These are phyloP conservation scores for Sternotherus odoratus DNA, from an alignment of 2,797 vertebrate species.

Conservation along the genomic window DNA sequence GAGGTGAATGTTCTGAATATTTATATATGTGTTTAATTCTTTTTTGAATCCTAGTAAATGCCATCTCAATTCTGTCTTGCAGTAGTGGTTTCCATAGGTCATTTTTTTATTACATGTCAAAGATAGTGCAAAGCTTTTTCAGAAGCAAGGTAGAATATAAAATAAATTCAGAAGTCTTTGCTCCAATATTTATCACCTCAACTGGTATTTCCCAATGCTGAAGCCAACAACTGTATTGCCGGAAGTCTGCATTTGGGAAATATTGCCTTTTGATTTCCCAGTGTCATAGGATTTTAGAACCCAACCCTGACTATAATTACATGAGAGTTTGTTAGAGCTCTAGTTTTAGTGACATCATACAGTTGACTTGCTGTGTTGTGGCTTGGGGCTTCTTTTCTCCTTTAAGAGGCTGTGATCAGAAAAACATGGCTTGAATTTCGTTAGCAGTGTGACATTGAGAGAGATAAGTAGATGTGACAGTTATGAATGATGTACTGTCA, in stretches of 20 bases:
- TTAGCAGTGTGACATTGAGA: slow-evolving; percentile 88
- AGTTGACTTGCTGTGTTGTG: not conserved
- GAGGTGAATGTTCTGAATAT: not conserved
- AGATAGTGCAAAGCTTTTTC: slow-evolving; percentile 46
- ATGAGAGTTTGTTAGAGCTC: not conserved
- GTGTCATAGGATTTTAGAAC: not conserved
- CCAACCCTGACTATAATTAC: not conserved
- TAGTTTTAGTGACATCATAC: not conserved
- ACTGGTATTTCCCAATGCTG: not conserved
- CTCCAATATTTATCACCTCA: not conserved
- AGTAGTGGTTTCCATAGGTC: not conserved
- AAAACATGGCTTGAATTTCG: slow-evolving; percentile 85
- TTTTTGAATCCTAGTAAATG: not conserved
- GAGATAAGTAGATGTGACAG: slow-evolving; percentile 95
- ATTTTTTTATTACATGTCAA: slow-evolving; percentile 36
- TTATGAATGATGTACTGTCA: slow-evolving; percentile 92
- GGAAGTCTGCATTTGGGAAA: slow-evolving; percentile 14
- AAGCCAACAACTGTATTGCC: not conserved
- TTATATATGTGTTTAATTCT: not conserved
- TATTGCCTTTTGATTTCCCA: not conserved
- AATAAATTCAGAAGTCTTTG: slow-evolving; percentile 27
- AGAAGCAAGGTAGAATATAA: not conserved
- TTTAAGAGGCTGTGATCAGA: slow-evolving; percentile 67
- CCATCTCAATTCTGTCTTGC: not conserved
- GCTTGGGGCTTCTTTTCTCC: slow-evolving; percentile 61